These are phyloP conservation scores for Brachypalpus laphriformis DNA, from an alignment of 2,888 invertebrate species.

Conservation along the genomic window DNA sequence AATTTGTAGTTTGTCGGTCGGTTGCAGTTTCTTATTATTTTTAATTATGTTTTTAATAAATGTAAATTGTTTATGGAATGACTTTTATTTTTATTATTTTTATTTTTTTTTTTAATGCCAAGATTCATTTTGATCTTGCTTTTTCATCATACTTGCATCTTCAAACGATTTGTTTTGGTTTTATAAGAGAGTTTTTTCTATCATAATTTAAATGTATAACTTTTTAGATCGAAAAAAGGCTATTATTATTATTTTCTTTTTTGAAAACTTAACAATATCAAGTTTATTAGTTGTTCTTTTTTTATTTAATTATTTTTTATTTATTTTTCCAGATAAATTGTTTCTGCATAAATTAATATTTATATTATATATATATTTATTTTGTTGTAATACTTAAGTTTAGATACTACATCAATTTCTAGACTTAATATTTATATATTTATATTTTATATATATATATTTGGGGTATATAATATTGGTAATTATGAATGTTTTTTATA, in stretches of 20 bases:
- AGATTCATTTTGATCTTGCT: conserved; percentile 43
- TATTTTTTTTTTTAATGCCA: conserved; percentile 26
- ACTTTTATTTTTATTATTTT: conserved; percentile 24
- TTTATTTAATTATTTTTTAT: no score
- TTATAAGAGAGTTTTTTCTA: conserved; percentile 27
- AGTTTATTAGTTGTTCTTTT: conserved; percentile 29
- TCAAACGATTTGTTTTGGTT: conserved; percentile 20
- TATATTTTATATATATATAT: conserved; percentile 46
- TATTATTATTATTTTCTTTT: conserved; percentile 28
- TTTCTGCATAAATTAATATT: conserved; percentile 53
- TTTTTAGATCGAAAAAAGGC: conserved; percentile 51
- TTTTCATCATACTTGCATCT: conserved; percentile 8
- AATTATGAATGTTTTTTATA: conserved; percentile 56
- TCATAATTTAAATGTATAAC: conserved; percentile 55
- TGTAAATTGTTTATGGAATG: conserved; percentile 49
- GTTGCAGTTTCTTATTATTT: conserved; percentile 18
- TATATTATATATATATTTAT: conserved; percentile 34
- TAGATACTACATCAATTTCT: conserved; percentile 75
- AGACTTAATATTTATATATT: conserved; percentile 52
- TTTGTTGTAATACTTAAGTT: conserved; percentile 63
- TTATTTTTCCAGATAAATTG: conserved; percentile 48
- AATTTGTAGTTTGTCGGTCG: conserved; percentile 26
- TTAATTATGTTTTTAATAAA: conserved; percentile 3
- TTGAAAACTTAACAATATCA: conserved; percentile 59
- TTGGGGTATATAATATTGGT: conserved; percentile 61